Conservation (phyloP, 2,888 invertebrate species). For the Chaitophorus viminalis region DNA sequence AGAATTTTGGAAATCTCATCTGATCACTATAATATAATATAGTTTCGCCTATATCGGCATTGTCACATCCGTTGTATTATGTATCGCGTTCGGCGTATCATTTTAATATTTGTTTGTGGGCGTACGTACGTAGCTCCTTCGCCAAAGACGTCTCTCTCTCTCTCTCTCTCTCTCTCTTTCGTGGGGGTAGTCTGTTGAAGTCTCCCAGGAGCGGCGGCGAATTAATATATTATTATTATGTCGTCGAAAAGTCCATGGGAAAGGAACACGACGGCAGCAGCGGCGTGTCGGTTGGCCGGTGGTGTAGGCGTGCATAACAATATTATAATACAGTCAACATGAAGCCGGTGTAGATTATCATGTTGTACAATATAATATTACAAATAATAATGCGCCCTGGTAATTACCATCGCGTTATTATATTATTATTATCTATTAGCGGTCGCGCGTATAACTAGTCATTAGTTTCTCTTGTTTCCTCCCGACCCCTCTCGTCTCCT, state of each 20-base stretch:
- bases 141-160: background rate
- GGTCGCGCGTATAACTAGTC: background rate
- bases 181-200: background rate
- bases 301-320: background rate
- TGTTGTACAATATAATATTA: background rate
- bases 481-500: background rate
- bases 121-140: background rate
- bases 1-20: background rate
- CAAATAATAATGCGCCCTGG: background rate
- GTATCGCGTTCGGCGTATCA: too few relatives aligned
- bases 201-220: background rate
- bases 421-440: conserved; percentile 34
- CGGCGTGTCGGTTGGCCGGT: too few relatives aligned
- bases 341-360: background rate
- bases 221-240: too few relatives aligned
- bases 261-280: background rate
- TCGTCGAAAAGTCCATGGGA: background rate
- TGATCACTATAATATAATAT: too few relatives aligned
- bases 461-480: conserved; percentile 1
- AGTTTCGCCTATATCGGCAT: too few relatives aligned
- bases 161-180: too few relatives aligned
- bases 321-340: background rate
- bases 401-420: background rate
- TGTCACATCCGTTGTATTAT: too few relatives aligned
- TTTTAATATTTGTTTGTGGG: too few relatives aligned